A percentile compares a stretch with the other conserved stretches of the same genome.
phyloP scores from a whole-genome alignment of 2,888 invertebrate genomes.

The Nowickia ferox region DNA sequence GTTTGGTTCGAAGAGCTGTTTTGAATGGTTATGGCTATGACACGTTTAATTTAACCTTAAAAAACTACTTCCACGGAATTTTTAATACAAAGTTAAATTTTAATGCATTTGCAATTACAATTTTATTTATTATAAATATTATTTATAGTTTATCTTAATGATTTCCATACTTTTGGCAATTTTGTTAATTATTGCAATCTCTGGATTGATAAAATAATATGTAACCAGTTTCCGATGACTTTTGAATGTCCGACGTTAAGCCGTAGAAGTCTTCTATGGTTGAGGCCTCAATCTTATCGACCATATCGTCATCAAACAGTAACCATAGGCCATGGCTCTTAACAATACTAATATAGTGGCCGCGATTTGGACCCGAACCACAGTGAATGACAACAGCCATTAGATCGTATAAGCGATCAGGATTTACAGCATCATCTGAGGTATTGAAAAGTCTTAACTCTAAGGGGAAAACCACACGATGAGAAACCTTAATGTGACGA shows the following conservation, averaged over 20 bases:
- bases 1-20: too few species aligned
- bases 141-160: background rate
- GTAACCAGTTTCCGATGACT: constrained; percentile 99
- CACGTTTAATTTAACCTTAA: too few species aligned
- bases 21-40: too few species aligned
- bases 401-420: constrained; percentile 98
- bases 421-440: constrained; percentile 99
- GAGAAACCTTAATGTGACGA: constrained; percentile 99
- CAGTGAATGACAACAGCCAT: constrained; percentile 99
- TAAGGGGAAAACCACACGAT: constrained; percentile 98
- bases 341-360: constrained; percentile 99
- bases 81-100: too few species aligned
- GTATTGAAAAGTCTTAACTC: constrained; percentile 99
- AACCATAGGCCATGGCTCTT: constrained; percentile 99
- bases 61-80: too few species aligned
- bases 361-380: constrained; percentile 99
- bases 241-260: constrained; percentile 98
- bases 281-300: constrained; percentile 99
- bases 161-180: background rate
- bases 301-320: constrained; percentile 99
- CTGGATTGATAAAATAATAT: constrained; percentile 99
- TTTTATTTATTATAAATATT: constrained; percentile 23
- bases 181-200: constrained; percentile 86
- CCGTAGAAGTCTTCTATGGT: constrained; percentile 99
- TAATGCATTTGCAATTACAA: constrained; percentile 1